These are phyloP conservation scores for Solen grandis DNA, from an alignment of 1,140 invertebrate genomes.

Conservation along the genomic window DNA sequence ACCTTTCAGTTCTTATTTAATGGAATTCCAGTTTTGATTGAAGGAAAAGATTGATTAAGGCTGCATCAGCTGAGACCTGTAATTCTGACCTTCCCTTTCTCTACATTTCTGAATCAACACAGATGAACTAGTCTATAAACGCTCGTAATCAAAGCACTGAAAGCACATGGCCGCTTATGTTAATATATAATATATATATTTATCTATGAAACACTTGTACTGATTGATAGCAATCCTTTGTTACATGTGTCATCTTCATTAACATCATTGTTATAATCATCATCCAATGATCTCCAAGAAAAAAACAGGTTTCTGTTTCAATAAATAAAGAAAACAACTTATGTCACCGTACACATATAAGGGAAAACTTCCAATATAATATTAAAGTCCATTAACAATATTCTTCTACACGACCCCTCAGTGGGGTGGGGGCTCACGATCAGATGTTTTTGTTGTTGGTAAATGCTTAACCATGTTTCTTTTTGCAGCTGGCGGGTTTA, in stretches of 20 bases:
- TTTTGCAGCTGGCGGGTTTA: conserved; percentile 56
- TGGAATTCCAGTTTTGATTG: too few relatives aligned
- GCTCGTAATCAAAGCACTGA: conserved; percentile 21
- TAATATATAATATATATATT: background rate
- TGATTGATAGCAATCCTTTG: too few relatives aligned
- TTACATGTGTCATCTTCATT: too few relatives aligned
- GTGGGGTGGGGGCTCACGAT: conserved; percentile 63
- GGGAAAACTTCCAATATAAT: conserved; percentile 19
- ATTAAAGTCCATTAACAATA: conserved; percentile 1
- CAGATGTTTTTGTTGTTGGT: conserved; percentile 59
- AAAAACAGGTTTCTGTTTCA: conserved; percentile 6
- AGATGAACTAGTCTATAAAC: too few relatives aligned
- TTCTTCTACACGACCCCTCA: conserved; percentile 22
- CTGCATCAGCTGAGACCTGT: too few relatives aligned
- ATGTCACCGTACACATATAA: conserved; percentile 24
- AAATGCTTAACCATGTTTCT: conserved; percentile 62
- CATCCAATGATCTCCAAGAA: background rate
- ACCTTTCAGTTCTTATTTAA: too few relatives aligned
- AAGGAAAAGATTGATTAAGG: too few relatives aligned
- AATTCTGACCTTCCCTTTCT: too few relatives aligned
- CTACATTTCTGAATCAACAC: too few relatives aligned
- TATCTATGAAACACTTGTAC: too few relatives aligned
- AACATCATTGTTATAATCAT: background rate
- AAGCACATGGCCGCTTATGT: conserved; percentile 22
- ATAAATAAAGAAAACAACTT: conserved; percentile 25